A percentile compares a stretch with the other conserved stretches of the same genome.
Evolutionary conservation across 2,797 vertebrate species (phyloP).

Genomic region (Gila robusta): DNA sequence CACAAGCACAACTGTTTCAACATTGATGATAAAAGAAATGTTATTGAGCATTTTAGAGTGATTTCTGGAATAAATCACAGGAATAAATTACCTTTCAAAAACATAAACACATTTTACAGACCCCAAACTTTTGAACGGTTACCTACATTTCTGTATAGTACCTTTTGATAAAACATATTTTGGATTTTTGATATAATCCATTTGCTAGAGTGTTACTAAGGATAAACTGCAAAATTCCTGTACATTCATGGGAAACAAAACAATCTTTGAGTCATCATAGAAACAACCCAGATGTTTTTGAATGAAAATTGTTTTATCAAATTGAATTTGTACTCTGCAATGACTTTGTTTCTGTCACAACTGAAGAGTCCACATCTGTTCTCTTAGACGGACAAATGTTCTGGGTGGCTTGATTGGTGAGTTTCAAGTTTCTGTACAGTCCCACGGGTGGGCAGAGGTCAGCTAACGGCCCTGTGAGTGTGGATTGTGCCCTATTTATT

Average conservation of each 20-base stretch:
- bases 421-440: slow-evolving; percentile 13
- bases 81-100: background rate
- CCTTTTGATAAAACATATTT: background rate
- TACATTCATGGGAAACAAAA: slow-evolving; percentile 10
- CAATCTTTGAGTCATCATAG: background rate
- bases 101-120: background rate
- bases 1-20: background rate
- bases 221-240: slow-evolving; percentile 70
- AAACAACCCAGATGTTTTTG: background rate
- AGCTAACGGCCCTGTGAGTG: slow-evolving; percentile 18
- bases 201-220: slow-evolving; percentile 63
- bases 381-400: background rate
- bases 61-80: background rate
- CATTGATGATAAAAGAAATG: background rate
- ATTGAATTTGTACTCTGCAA: background rate
- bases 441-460: slow-evolving; percentile 38
- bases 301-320: background rate
- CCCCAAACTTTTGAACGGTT: background rate
- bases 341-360: background rate
- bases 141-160: background rate
- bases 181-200: slow-evolving; percentile 66
- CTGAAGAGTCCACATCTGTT: background rate
- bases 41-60: background rate
- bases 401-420: background rate
- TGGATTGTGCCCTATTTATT: slow-evolving; percentile 35